These are phyloP conservation scores for Brachypteracias leptosomus DNA, from an alignment of 2,113 vertebrate species.

Conservation along the genomic window DNA sequence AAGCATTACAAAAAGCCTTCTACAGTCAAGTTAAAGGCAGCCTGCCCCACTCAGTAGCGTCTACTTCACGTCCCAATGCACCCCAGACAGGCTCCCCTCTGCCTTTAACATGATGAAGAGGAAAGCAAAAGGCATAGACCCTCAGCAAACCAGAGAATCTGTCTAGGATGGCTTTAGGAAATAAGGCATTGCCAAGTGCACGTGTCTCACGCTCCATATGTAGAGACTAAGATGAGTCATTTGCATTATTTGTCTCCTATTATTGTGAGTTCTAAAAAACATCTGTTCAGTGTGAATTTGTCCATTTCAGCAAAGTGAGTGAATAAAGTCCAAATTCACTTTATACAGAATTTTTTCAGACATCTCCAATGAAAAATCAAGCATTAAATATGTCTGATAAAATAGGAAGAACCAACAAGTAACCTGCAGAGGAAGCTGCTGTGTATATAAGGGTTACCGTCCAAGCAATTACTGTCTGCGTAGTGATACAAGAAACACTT, in stretches of 20 bases:
- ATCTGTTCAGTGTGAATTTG: background rate
- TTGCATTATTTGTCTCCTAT: background rate
- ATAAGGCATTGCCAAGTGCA: background rate
- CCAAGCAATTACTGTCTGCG: background rate
- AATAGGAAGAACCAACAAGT: background rate
- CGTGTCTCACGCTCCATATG: accelerated
- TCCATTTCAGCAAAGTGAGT: background rate
- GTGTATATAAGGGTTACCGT: background rate
- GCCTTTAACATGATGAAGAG: background rate
- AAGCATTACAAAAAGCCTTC: background rate
- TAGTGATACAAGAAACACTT: background rate
- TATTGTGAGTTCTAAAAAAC: background rate
- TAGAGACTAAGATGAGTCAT: background rate
- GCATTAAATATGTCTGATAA: background rate
- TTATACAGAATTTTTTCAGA: background rate
- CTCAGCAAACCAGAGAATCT: background rate
- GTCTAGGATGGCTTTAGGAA: background rate
- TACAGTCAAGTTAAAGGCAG: background rate
- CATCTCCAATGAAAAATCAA: background rate
- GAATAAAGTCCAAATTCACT: background rate
- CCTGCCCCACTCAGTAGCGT: background rate
- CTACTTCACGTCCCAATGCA: background rate
- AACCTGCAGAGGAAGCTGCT: background rate
- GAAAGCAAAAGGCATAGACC: background rate
- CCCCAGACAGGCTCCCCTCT: background rate